Conservation (phyloP, 2,888 invertebrate genomes). For the Andrena dorsata region DNA sequence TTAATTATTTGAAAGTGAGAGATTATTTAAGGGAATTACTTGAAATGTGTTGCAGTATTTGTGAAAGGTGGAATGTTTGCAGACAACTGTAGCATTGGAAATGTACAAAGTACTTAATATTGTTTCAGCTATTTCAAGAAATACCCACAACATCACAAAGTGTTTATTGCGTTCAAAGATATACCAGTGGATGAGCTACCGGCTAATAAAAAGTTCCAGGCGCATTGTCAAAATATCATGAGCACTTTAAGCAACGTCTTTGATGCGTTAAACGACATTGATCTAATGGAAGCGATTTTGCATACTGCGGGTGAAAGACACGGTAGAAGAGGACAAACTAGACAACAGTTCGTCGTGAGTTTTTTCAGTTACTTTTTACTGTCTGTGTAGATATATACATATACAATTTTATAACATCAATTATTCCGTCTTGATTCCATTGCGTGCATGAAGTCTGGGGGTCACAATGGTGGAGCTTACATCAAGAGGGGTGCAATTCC, state of each 20-base stretch:
- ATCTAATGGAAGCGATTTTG: slow-evolving; percentile 72
- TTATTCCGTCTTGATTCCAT: too few species aligned
- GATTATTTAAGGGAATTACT: too few species aligned
- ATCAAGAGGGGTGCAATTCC: too few species aligned
- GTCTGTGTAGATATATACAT: not conserved
- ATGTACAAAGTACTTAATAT: not conserved
- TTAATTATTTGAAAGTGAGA: too few species aligned
- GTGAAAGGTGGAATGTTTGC: too few species aligned
- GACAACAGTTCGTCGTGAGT: slow-evolving; percentile 70
- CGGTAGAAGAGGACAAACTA: slow-evolving; percentile 83
- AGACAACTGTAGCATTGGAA: too few species aligned
- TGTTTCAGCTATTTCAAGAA: slow-evolving; percentile 84
- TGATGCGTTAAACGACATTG: slow-evolving; percentile 85
- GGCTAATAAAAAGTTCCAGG: slow-evolving; percentile 84
- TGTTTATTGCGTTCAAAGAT: slow-evolving; percentile 85
- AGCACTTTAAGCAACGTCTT: slow-evolving; percentile 85
- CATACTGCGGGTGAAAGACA: slow-evolving; percentile 84
- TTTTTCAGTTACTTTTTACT: not conserved
- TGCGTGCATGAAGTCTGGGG: too few species aligned
- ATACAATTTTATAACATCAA: too few species aligned
- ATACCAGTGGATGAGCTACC: slow-evolving; percentile 83
- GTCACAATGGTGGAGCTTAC: too few species aligned
- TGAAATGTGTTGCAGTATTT: too few species aligned
- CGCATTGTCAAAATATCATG: slow-evolving; percentile 86
- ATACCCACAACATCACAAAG: slow-evolving; percentile 85